Base-by-base conservation (phyloP, 2,113 vertebrate species). In the Aspiorhynchus laticeps region DNA sequence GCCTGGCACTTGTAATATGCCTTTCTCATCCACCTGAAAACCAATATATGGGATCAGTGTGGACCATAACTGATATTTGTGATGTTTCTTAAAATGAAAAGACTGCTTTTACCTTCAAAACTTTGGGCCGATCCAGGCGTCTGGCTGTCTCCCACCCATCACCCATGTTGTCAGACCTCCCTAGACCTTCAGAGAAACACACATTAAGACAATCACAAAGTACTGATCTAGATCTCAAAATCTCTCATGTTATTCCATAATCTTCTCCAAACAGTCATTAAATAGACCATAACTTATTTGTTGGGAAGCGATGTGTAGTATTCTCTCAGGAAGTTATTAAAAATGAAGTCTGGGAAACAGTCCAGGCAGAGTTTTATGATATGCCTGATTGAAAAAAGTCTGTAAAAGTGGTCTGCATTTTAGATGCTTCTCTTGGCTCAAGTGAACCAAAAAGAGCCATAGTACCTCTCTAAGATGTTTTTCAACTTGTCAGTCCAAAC, bases 121-220 rank as follows among this genome's bases (percentile, higher is more conserved):
- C 48, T 5, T 90, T 91, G 3, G 96, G 97, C 75, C 96, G 73
- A 92, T 97, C 95, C 88, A 93, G 88, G 82, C 96, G 93, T 43
- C 96, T 92, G 0, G 96, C 95, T 0, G 96, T 97, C 69, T 96
- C 95, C 97, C 96, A 97, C 19, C 96, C 96, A 0, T 97, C 96
- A 0, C 92, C 96, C 94, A 95, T 95, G 26, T 93, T 96, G 61
- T 81, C 92, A 2, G 94, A 94, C 48, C 59, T 90, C 33, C 95
- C 95, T 0, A 91, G 82, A 41, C 95, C 97, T 97, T 84, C 4
- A 71, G 69, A 87, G 48, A 43, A 28, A 11, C 31, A 84, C 17
- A 48, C 3, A 63, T 36, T 65, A 1, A 26, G 31, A 67, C 14
- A 63, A 61, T 61, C 36, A 83, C 9, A 79, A 24, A 51, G 33